Evolutionary conservation across 2,113 vertebrate genomes (phyloP).

Genomic region (Glareola pratincola): DNA sequence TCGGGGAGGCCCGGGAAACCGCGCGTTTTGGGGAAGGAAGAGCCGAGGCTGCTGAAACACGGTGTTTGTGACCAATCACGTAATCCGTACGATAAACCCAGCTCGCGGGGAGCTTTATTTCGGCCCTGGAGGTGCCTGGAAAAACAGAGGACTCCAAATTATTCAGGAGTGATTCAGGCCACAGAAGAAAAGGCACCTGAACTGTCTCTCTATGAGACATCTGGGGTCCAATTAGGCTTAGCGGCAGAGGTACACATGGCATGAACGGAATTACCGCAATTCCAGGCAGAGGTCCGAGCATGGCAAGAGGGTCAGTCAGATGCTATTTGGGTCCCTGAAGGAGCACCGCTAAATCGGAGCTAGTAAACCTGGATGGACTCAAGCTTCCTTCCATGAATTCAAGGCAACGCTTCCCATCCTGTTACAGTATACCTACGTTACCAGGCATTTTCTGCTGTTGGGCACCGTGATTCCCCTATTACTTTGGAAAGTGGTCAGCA

Average conservation of each 20-base stretch:
- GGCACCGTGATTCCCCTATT: accelerated
- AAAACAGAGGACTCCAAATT: not conserved
- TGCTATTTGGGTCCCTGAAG: not conserved
- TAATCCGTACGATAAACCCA: not conserved
- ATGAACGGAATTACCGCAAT: not conserved
- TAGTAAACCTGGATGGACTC: not conserved
- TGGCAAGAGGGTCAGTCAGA: not conserved
- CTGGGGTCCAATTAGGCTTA: not conserved
- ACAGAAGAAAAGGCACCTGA: not conserved
- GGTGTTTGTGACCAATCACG: accelerated
- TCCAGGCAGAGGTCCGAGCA: not conserved
- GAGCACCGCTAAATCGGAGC: accelerated
- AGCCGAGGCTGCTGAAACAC: not conserved
- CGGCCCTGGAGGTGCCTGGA: not conserved
- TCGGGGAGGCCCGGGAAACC: not conserved
- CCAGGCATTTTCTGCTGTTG: not conserved
- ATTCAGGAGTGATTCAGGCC: not conserved
- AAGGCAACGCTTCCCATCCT: not conserved
- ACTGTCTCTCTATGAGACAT: not conserved
- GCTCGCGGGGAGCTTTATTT: not conserved
- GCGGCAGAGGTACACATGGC: accelerated
- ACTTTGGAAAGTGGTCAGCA: not conserved
- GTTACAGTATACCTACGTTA: accelerated
- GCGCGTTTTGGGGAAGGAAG: too few relatives aligned
- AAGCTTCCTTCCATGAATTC: not conserved